Evolutionary conservation across 2,797 vertebrate species (phyloP).

Genomic region (Morelia viridis): DNA sequence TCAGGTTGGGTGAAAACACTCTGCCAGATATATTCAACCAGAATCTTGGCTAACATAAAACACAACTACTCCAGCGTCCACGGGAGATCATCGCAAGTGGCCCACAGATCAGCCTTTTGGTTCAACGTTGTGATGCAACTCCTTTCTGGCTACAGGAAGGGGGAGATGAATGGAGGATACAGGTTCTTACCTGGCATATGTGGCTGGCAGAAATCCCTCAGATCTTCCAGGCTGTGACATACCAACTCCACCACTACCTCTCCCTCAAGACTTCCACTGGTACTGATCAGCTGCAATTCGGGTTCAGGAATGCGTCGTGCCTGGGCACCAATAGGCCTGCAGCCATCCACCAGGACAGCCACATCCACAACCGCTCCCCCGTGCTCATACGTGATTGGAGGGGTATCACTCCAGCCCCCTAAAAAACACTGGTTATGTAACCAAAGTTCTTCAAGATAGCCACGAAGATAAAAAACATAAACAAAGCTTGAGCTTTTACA

Average conservation of each 20-base stretch:
- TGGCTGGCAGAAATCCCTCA: conserved; percentile 88
- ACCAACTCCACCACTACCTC: conserved; percentile 68
- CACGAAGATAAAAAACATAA: background rate
- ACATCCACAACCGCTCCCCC: conserved; percentile 88
- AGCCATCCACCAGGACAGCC: conserved; percentile 84
- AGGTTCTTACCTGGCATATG: conserved; percentile 84
- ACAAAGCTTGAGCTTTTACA: background rate
- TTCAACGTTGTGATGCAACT: background rate
- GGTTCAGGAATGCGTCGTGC: conserved; percentile 81
- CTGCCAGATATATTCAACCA: background rate
- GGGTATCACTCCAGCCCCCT: conserved; percentile 97
- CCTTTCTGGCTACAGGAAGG: background rate
- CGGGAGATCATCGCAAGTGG: background rate
- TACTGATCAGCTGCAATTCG: conserved; percentile 77
- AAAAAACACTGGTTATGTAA: background rate
- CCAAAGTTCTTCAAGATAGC: background rate
- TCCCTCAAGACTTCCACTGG: conserved; percentile 46
- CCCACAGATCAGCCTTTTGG: background rate
- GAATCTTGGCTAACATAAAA: too few species aligned
- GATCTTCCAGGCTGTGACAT: conserved; percentile 79
- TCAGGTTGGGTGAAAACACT: background rate
- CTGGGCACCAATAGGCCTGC: conserved; percentile 82
- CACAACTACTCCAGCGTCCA: background rate
- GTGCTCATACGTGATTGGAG: conserved; percentile 91
- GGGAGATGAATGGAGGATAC: background rate